Evolutionary conservation across 2,113 vertebrate genomes (phyloP).

Genomic region (Hippocampus abdominalis): DNA sequence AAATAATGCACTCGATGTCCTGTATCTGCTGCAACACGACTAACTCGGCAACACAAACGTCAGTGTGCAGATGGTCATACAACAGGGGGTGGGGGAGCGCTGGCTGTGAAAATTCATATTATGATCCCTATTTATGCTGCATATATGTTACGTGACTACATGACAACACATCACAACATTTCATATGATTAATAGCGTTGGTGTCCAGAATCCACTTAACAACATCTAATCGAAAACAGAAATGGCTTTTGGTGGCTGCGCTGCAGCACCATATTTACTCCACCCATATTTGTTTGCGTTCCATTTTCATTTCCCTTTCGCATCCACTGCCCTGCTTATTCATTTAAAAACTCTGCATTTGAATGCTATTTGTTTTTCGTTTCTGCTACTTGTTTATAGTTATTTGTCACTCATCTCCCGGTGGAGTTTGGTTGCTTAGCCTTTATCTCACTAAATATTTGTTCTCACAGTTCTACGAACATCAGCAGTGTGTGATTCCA

Average conservation of each 20-base stretch:
- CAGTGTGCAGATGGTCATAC: conserved; percentile 47
- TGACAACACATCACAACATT: neutral
- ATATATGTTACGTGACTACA: neutral
- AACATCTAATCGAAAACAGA: neutral
- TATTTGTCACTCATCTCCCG: neutral
- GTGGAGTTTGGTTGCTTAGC: neutral
- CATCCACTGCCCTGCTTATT: neutral
- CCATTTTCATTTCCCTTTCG: neutral
- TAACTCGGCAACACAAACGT: neutral
- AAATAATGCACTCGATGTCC: neutral
- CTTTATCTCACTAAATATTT: neutral
- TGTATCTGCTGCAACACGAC: conserved; percentile 10
- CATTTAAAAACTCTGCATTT: neutral
- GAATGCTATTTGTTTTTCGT: neutral
- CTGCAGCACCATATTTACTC: neutral
- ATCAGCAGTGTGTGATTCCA: too few species aligned
- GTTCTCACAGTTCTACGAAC: neutral
- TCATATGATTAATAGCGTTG: neutral
- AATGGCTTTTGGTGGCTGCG: neutral
- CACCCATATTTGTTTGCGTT: conserved; percentile 1
- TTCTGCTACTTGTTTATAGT: neutral
- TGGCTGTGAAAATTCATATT: conserved; percentile 21
- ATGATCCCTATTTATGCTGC: neutral
- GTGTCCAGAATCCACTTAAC: neutral
- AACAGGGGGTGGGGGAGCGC: conserved; percentile 12